Evolutionary conservation across 2,888 invertebrate species (phyloP).

Genomic region (Eledona agricola): DNA sequence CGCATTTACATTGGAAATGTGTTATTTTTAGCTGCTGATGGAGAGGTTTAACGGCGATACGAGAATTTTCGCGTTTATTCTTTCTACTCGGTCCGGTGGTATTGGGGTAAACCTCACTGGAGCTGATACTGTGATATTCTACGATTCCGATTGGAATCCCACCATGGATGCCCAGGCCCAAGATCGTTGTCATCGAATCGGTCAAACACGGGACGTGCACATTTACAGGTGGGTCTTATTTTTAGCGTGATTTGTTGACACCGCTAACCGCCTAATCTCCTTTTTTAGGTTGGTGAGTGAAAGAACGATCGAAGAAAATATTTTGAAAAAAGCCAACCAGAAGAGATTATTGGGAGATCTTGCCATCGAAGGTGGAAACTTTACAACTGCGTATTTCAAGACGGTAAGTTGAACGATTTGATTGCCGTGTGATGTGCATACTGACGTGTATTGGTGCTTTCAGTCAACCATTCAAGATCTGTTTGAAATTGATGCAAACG

Average conservation of each 20-base stretch:
- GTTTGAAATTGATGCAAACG: constrained; percentile 78
- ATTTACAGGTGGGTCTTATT: constrained; percentile 76
- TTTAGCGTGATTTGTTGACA: constrained; percentile 1
- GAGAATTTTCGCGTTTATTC: constrained; percentile 95
- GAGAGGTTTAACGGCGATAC: constrained; percentile 96
- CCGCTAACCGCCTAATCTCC: background rate
- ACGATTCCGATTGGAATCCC: constrained; percentile 99
- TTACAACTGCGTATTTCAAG: constrained; percentile 96
- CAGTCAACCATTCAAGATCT: constrained; percentile 92
- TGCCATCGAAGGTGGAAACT: constrained; percentile 98
- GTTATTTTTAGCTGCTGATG: constrained; percentile 76
- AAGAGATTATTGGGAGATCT: constrained; percentile 94
- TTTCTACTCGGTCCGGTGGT: constrained; percentile 97
- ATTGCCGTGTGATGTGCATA: constrained; percentile 1
- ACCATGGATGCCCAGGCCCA: constrained; percentile 99
- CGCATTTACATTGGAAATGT: background rate
- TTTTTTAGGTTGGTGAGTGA: constrained; percentile 79
- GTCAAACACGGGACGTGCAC: constrained; percentile 98
- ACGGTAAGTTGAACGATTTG: too few species aligned
- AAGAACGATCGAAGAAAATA: constrained; percentile 98
- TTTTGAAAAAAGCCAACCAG: constrained; percentile 97
- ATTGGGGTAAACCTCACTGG: constrained; percentile 98
- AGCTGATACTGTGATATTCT: constrained; percentile 99
- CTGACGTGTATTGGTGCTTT: constrained; percentile 48
- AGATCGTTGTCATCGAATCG: constrained; percentile 97